Evolutionary conservation across 1,140 invertebrate species (phyloP).

Genomic region (Macrobrachium rosenbergii): DNA sequence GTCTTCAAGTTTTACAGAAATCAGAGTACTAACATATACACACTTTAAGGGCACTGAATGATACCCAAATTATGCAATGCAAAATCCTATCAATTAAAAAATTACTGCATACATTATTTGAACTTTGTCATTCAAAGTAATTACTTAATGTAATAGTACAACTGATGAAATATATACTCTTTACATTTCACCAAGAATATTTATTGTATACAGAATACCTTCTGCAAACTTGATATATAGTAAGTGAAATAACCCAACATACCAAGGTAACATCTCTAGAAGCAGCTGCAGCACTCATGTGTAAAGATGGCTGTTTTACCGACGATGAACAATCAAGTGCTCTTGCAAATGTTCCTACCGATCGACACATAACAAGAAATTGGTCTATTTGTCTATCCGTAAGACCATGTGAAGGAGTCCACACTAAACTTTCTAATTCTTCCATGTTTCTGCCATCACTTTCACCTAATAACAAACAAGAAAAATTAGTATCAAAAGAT

Average conservation of each 20-base stretch:
- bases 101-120: too few relatives aligned
- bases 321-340: conserved; percentile 98
- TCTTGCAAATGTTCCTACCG: conserved; percentile 98
- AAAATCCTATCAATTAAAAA: too few relatives aligned
- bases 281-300: conserved; percentile 98
- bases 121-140: too few relatives aligned
- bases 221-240: too few relatives aligned
- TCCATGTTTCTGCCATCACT: conserved; percentile 82
- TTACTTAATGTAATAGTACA: too few relatives aligned
- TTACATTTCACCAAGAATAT: too few relatives aligned
- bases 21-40: too few relatives aligned
- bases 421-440: conserved; percentile 92
- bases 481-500: not conserved
- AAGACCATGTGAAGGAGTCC: conserved; percentile 91
- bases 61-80: too few relatives aligned
- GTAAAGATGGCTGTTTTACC: conserved; percentile 96
- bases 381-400: conserved; percentile 98
- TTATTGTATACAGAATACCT: too few relatives aligned
- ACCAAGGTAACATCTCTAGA: conserved; percentile 97
- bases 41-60: too few relatives aligned
- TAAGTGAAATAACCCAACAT: conserved; percentile 67
- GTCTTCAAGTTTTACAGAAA: too few relatives aligned
- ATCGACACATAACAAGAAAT: conserved; percentile 94
- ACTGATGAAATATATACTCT: too few relatives aligned
- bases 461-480: conserved; percentile 75